Percentiles rank a stretch among this genome's conserved stretches.
Evolutionary conservation across 2,113 vertebrate species (phyloP).

Genomic region (Salvator merianae): DNA sequence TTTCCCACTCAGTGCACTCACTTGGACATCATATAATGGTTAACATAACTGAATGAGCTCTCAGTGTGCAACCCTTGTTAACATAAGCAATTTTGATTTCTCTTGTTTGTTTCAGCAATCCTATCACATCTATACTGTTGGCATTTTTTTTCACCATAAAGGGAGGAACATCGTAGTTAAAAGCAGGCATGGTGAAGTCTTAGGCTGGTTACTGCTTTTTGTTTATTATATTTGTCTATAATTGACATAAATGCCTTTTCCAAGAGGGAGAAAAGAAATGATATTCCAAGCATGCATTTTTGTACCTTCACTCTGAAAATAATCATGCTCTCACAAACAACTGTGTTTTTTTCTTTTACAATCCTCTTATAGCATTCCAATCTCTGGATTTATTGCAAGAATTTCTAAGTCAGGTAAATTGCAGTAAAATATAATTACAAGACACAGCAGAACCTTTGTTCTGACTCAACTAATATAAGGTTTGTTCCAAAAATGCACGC

Average conservation of each 20-base stretch:
- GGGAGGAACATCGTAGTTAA: constrained; percentile 1
- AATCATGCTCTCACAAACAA: constrained; percentile 6
- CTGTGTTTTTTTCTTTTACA: constrained; percentile 30
- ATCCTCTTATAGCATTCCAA: not conserved
- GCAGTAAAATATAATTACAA: not conserved
- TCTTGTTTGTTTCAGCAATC: constrained; percentile 23
- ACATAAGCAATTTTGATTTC: not conserved
- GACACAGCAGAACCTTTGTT: constrained; percentile 35
- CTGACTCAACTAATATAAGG: constrained; percentile 18
- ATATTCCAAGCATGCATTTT: constrained; percentile 4
- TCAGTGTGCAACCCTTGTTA: not conserved
- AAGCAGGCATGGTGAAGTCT: not conserved
- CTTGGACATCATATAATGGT: not conserved
- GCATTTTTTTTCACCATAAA: not conserved
- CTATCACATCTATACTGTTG: constrained; percentile 1
- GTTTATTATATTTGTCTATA: constrained; percentile 20
- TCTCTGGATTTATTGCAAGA: constrained; percentile 12
- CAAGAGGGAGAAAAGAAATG: not conserved
- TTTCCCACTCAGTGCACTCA: not conserved
- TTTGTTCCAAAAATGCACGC: constrained; percentile 2
- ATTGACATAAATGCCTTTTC: constrained; percentile 18
- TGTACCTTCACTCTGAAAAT: constrained; percentile 22
- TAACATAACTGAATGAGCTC: not conserved
- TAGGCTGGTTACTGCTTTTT: not conserved
- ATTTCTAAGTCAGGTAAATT: constrained; percentile 9